Conservation (phyloP, 2,113 vertebrate genomes). For the Oryzias celebensis region DNA sequence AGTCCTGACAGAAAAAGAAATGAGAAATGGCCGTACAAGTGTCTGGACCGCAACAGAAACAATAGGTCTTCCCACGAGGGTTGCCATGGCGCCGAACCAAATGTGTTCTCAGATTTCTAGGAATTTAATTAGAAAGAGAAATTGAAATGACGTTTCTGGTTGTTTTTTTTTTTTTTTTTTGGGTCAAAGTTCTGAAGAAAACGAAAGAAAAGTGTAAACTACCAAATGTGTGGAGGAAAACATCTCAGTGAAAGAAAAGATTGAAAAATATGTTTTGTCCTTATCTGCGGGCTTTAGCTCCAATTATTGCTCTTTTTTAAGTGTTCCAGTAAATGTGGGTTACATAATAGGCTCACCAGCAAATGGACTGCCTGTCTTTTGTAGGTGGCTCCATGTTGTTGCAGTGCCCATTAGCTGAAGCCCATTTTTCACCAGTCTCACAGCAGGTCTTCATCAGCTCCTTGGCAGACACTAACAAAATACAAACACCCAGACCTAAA, state of each 20-base stretch:
- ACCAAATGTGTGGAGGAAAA: constrained; percentile 3
- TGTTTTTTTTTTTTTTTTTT: background rate
- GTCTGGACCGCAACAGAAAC: constrained; percentile 34
- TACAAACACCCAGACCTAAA: constrained; percentile 38
- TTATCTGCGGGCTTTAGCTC: background rate
- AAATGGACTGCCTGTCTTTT: constrained; percentile 76
- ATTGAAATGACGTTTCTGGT: background rate
- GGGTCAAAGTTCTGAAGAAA: background rate
- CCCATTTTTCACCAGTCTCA: constrained; percentile 89
- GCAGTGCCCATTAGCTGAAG: constrained; percentile 85
- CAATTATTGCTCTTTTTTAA: background rate
- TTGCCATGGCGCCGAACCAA: constrained; percentile 13
- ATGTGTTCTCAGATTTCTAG: constrained; percentile 10
- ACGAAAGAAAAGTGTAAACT: constrained; percentile 2
- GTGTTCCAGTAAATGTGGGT: constrained; percentile 5
- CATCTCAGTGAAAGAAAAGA: background rate
- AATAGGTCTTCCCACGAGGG: constrained; percentile 9
- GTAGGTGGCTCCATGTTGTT: constrained; percentile 78
- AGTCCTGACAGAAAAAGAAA: constrained; percentile 75
- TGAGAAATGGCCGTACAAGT: constrained; percentile 22
- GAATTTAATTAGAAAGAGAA: constrained; percentile 14
- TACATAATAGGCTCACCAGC: constrained; percentile 80
- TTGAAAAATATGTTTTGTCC: background rate
- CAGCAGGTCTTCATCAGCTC: constrained; percentile 88
- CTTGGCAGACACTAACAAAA: constrained; percentile 80